Conservation (phyloP, 2,113 vertebrate species). For the Conger conger region DNA sequence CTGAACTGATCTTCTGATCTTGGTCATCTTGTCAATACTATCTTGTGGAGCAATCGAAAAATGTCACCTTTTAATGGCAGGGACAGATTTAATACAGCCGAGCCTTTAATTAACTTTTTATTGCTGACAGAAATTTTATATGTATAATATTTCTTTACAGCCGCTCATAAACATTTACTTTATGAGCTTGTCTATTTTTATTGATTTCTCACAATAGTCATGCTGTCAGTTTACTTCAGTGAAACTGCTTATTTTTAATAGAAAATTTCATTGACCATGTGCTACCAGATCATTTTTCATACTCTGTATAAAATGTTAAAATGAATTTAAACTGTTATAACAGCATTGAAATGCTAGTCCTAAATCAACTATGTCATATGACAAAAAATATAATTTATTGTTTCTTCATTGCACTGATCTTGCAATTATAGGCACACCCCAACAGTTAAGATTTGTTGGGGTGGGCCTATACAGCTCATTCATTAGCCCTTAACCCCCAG, state of each 20-base stretch:
- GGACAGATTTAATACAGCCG: background rate
- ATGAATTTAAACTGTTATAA: background rate
- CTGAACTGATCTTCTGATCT: background rate
- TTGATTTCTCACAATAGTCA: slow-evolving; percentile 3
- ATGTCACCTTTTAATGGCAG: background rate
- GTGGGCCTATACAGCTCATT: no score
- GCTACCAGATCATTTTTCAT: background rate
- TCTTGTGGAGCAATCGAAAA: background rate
- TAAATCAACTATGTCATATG: background rate
- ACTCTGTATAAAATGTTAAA: background rate
- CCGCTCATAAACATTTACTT: background rate
- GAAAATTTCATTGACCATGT: background rate
- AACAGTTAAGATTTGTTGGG: no score
- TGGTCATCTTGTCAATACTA: background rate
- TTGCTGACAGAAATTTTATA: slow-evolving; percentile 1
- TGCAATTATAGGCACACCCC: no score
- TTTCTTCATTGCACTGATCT: no score
- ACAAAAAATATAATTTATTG: no score
- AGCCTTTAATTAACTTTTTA: slow-evolving; percentile 17
- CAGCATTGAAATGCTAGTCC: background rate
- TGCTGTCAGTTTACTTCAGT: background rate
- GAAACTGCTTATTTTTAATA: background rate
- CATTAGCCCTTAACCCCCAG: no score
- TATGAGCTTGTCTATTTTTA: slow-evolving; percentile 4
- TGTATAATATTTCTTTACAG: slow-evolving; percentile 12